phyloP scores from a whole-genome alignment of 30 jellyfish, hydroid and myxozoan species.

The Turritopsis dohrnii region DNA sequence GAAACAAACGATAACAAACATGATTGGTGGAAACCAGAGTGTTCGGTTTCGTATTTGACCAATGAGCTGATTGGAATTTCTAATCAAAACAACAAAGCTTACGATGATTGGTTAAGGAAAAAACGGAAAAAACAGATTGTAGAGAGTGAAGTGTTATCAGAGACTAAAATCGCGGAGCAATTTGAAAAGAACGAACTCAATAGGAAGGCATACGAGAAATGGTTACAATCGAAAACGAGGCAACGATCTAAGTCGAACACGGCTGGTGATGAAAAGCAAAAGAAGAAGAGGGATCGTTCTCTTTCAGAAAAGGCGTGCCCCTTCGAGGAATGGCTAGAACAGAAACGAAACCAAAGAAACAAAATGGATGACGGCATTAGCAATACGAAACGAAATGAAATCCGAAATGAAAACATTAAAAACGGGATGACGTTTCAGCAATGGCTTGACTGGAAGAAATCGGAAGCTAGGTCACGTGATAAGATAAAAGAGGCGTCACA shows the following conservation, averaged over 20 bases:
- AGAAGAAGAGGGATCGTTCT: background rate
- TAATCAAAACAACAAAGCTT: background rate
- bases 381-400: background rate
- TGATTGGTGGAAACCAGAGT: conserved; percentile 9
- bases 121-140: background rate
- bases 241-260: background rate
- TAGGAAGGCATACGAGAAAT: conserved; percentile 19
- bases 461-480: background rate
- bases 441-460: conserved; percentile 15
- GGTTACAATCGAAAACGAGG: conserved; percentile 4
- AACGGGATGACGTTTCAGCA: conserved; percentile 21
- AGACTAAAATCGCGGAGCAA: background rate
- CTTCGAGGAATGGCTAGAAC: conserved; percentile 17
- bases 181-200: conserved; percentile 1
- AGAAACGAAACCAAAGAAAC: background rate
- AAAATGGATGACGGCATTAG: background rate
- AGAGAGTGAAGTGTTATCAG: background rate
- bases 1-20: background rate
- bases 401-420: background rate
- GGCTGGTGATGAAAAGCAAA: background rate
- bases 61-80: background rate
- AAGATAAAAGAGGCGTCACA: background rate
- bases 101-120: conserved; percentile 9
- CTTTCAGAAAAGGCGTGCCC: background rate
- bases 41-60: background rate